Conservation (phyloP, 2,797 vertebrate genomes). For the Xiphophorus birchmanni region DNA sequence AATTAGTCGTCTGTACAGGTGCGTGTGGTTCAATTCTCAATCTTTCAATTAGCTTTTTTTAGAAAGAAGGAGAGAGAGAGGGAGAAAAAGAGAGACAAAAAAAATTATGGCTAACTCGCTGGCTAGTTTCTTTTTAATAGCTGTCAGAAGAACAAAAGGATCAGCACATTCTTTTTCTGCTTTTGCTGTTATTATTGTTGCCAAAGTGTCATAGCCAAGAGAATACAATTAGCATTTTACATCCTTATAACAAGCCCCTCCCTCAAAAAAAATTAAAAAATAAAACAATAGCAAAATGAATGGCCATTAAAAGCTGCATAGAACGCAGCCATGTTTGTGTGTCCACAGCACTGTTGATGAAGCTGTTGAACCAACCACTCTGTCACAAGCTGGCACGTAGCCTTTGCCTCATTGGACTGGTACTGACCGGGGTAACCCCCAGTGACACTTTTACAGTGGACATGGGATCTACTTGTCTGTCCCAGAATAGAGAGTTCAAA, state of each 20-base stretch:
- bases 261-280: not conserved
- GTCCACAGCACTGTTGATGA: conserved; percentile 7
- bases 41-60: not conserved
- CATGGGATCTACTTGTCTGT: conserved; percentile 52
- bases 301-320: conserved; percentile 1
- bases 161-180: not conserved
- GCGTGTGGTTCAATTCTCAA: not conserved
- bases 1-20: not conserved
- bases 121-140: not conserved
- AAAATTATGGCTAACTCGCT: not conserved
- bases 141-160: not conserved
- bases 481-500: conserved; percentile 59
- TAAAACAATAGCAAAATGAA: no score
- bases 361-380: conserved; percentile 14
- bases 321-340: not conserved
- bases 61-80: no score
- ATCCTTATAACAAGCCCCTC: not conserved
- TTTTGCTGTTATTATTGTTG: not conserved
- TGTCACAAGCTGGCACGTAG: conserved; percentile 31
- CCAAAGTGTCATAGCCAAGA: not conserved
- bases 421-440: conserved; percentile 49
- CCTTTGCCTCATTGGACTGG: conserved; percentile 45
- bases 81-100: no score
- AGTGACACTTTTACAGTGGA: conserved; percentile 59
- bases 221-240: not conserved